These are phyloP conservation scores for Fistularia commersonii DNA, from an alignment of 2,797 vertebrate species.

Conservation along the genomic window DNA sequence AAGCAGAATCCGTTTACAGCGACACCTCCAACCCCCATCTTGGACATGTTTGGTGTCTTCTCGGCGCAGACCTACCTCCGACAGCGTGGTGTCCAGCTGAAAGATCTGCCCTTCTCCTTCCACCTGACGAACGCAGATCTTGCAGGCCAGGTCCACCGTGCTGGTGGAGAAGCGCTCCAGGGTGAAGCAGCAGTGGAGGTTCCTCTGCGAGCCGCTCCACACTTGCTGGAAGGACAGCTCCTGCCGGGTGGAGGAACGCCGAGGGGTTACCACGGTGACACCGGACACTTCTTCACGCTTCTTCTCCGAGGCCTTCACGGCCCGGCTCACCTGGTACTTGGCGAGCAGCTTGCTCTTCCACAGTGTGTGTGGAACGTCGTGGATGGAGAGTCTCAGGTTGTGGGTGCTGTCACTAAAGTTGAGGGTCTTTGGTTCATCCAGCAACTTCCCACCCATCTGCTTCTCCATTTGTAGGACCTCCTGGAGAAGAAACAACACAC, in stretches of 20 bases:
- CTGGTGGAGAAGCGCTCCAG: slow-evolving; percentile 87
- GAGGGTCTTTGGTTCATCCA: slow-evolving; percentile 96
- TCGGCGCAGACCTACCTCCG: slow-evolving; percentile 92
- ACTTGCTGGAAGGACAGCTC: slow-evolving; percentile 94
- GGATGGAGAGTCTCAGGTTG: slow-evolving; percentile 95
- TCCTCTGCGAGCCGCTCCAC: slow-evolving; percentile 92
- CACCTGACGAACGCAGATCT: slow-evolving; percentile 94
- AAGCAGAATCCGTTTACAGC: too few relatives aligned
- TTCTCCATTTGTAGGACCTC: slow-evolving; percentile 95
- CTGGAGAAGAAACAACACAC: slow-evolving; percentile 56
- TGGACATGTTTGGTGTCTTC: too few relatives aligned
- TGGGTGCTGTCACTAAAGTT: slow-evolving; percentile 97
- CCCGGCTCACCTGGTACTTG: slow-evolving; percentile 82
- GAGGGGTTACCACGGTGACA: neutral
- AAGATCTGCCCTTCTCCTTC: slow-evolving; percentile 98
- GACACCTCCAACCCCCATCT: neutral
- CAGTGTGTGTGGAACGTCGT: slow-evolving; percentile 87
- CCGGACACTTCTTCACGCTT: neutral
- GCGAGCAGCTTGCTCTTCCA: slow-evolving; percentile 97
- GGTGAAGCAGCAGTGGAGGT: slow-evolving; percentile 92
- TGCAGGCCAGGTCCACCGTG: slow-evolving; percentile 88
- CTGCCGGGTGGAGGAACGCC: slow-evolving; percentile 56
- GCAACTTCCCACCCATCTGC: slow-evolving; percentile 93
- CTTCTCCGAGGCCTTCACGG: too few relatives aligned
- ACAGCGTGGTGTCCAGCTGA: slow-evolving; percentile 89